These are phyloP conservation scores for Metacarcinus magister DNA, from an alignment of 2,888 invertebrate species.

Conservation along the genomic window DNA sequence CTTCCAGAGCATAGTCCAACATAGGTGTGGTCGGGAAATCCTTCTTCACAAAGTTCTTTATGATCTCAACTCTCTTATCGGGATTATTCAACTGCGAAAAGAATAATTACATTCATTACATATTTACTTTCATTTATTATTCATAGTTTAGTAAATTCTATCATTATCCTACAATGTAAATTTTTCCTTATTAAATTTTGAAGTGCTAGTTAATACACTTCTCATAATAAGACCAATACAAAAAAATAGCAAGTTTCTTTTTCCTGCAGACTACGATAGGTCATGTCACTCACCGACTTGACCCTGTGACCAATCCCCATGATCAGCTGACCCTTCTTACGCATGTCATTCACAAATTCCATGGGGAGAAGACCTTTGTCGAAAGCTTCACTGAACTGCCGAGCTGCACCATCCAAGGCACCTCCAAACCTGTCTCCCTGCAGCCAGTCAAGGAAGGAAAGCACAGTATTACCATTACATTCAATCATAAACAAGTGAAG, in stretches of 20 bases:
- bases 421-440: constrained; percentile 99
- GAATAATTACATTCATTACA: background rate
- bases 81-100: constrained; percentile 94
- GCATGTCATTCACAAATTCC: constrained; percentile 99
- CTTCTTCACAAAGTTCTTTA: constrained; percentile 97
- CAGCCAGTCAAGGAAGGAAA: constrained; percentile 77
- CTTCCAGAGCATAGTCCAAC: constrained; percentile 97
- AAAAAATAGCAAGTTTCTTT: background rate
- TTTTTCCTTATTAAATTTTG: background rate
- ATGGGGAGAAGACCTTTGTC: constrained; percentile 97
- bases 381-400: constrained; percentile 98
- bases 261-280: background rate
- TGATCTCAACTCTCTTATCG: constrained; percentile 98
- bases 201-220: background rate
- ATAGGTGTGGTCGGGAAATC: constrained; percentile 97
- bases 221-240: background rate
- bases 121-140: background rate
- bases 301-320: constrained; percentile 99
- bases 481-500: background rate
- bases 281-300: constrained; percentile 87
- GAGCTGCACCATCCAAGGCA: constrained; percentile 98
- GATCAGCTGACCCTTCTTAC: constrained; percentile 98
- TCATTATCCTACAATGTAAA: background rate
- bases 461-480: background rate
- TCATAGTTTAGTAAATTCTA: background rate